These are phyloP conservation scores for Cheilosia impressa DNA, from an alignment of 2,888 invertebrate species.

Conservation along the genomic window DNA sequence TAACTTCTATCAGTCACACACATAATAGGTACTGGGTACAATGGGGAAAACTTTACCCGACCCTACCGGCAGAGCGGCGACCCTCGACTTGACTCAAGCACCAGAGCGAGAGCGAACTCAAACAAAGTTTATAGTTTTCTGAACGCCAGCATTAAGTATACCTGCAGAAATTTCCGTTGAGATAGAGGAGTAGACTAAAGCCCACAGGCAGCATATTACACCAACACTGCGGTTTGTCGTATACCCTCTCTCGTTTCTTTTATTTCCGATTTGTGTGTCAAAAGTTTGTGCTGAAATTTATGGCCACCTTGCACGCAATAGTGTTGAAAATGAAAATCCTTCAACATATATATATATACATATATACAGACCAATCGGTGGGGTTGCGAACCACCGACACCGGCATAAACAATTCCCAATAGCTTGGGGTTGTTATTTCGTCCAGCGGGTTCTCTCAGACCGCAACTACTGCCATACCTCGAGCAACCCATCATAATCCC, in stretches of 20 bases:
- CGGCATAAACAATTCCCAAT: conserved; percentile 60
- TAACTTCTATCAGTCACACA: conserved; percentile 27
- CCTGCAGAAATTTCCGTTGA: conserved; percentile 35
- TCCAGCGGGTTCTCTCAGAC: neutral
- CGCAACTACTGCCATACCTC: neutral
- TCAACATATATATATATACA: neutral
- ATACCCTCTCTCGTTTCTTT: conserved; percentile 34
- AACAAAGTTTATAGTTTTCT: conserved; percentile 27
- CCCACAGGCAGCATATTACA: conserved; percentile 33
- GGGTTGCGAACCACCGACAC: conserved; percentile 8
- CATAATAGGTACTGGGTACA: conserved; percentile 1
- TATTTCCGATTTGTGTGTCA: conserved; percentile 42
- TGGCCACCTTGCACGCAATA: conserved; percentile 69
- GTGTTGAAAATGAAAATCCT: conserved; percentile 55
- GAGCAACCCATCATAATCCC: conserved; percentile 51
- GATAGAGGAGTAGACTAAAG: conserved; percentile 20
- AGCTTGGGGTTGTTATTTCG: conserved; percentile 14
- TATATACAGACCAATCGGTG: neutral
- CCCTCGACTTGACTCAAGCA: conserved; percentile 34
- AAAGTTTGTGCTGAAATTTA: conserved; percentile 69
- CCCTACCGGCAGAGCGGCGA: neutral
- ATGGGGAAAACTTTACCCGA: conserved; percentile 22
- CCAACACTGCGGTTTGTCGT: conserved; percentile 54
- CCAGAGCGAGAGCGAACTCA: conserved; percentile 7
- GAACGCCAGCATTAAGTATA: neutral